Base-by-base conservation (phyloP, 2,113 vertebrate species). In the Elephantulus edwardii region DNA sequence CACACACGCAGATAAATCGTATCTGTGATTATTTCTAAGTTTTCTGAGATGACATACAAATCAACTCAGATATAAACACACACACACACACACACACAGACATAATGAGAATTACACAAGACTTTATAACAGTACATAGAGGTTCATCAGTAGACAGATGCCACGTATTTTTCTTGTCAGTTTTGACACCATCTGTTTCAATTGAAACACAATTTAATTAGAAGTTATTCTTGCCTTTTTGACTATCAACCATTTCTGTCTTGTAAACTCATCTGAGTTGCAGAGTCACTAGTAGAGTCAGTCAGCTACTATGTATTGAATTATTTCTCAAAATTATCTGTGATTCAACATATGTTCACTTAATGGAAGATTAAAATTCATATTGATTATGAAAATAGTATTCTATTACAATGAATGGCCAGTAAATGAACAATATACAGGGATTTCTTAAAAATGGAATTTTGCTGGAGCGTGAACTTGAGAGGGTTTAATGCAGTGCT, bases 361-460 rank as follows among this genome's bases (percentile, higher is more conserved):
- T 83, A 52, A 60, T 20, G 56, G 70, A 58, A 74, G 26, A 52
- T 75, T 66, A 46, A 7, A 91, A 83, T 91, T 68, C 42, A 82
- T 44, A 44, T 50, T 91, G 85, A 62, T 48, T 84, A 85, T 38
- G 87, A 44, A 95, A 92, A 84, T 89, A 64, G n/a, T 58, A 89
- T 89, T 8, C 22, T 10, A 87, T 78, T 88, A 86, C 12, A 96
- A 42, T 56, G 40, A 92, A 56, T 87, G 75, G 79, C 50, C 91
- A 82, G 68, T 10, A 1, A 89, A 6, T 84, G 8, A 50, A 83
- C 1, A 92, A 42, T 62, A 89, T 30, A 87, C 0, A 40, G 17
- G 60, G 91, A 83, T 96, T 94, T 94, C 52, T 88, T 89, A 91
- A 94, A n/a, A 91, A 94, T 91, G 56, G 54, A 20, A 91, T 89